Evolutionary conservation across 2,797 vertebrate species (phyloP).

Genomic region (Takifugu rubripes): DNA sequence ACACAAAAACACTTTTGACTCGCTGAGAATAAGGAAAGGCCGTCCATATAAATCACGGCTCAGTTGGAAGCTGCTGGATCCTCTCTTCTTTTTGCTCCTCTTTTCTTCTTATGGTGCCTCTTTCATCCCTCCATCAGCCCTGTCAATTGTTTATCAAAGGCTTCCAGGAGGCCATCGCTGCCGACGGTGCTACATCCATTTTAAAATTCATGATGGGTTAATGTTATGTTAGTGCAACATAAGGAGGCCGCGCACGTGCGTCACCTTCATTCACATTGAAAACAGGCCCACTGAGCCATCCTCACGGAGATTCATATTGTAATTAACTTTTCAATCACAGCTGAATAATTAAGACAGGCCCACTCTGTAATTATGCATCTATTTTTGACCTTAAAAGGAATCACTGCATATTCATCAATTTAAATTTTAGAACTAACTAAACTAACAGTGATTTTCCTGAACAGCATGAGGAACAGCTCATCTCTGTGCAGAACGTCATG

Average conservation of each 20-base stretch:
- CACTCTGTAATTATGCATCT: constrained; percentile 81
- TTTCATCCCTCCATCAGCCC: constrained; percentile 79
- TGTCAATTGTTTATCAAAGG: constrained; percentile 82
- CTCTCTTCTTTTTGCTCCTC: constrained; percentile 9
- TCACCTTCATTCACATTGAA: constrained; percentile 75
- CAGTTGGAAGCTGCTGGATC: constrained; percentile 28
- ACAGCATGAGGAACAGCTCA: no score
- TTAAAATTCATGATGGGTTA: constrained; percentile 81
- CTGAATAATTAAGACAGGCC: constrained; percentile 81
- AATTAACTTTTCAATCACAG: constrained; percentile 85
- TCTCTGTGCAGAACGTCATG: no score
- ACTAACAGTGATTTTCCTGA: no score
- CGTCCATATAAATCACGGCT: constrained; percentile 39
- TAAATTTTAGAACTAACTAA: no score
- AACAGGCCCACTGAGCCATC: constrained; percentile 78
- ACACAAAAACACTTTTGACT: no score
- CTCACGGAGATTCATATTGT: constrained; percentile 83
- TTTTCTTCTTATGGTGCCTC: constrained; percentile 27
- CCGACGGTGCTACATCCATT: constrained; percentile 62
- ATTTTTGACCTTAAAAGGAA: constrained; percentile 70
- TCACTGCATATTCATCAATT: constrained; percentile 54
- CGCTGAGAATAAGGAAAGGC: constrained; percentile 23
- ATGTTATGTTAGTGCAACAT: constrained; percentile 80
- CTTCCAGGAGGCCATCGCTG: constrained; percentile 49
- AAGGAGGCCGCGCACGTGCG: constrained; percentile 57